These are phyloP conservation scores for Isurus oxyrinchus DNA, from an alignment of 2,113 vertebrate genomes.

Conservation along the genomic window DNA sequence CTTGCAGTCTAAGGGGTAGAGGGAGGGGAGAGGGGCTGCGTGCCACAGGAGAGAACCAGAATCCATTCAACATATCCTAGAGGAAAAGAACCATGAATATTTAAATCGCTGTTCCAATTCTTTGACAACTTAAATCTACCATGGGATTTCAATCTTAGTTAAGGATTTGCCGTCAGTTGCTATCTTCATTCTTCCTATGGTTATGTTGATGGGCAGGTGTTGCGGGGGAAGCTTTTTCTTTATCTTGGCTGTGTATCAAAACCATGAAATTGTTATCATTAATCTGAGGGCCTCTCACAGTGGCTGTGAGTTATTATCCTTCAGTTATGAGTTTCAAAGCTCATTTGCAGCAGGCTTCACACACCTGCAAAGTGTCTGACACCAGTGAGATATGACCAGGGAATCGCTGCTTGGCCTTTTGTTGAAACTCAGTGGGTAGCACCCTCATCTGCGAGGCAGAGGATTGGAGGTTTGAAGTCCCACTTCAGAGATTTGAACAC, in stretches of 20 bases:
- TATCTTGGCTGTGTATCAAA: not conserved
- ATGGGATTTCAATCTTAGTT: not conserved
- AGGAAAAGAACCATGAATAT: not conserved
- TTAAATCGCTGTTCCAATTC: not conserved
- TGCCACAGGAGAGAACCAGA: not conserved
- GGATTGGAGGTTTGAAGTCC: not conserved
- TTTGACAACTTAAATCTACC: not conserved
- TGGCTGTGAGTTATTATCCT: not conserved
- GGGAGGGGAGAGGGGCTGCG: not conserved
- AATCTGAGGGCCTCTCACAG: not conserved
- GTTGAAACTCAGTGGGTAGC: not conserved
- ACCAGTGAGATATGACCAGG: not conserved
- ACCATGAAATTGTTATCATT: not conserved
- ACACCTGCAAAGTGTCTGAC: not conserved
- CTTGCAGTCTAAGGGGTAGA: not conserved
- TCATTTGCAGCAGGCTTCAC: not conserved
- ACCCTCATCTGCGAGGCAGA: not conserved
- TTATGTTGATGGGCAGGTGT: not conserved
- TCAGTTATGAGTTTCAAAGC: not conserved
- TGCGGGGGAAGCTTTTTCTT: too few relatives aligned
- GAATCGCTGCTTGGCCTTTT: not conserved
- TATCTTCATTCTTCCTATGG: not conserved
- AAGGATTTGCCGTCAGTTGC: not conserved
- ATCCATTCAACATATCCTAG: not conserved
- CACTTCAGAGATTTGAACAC: not conserved